These are phyloP conservation scores for Trachelipus rathkii DNA, from an alignment of 1,140 invertebrate species.

Conservation along the genomic window DNA sequence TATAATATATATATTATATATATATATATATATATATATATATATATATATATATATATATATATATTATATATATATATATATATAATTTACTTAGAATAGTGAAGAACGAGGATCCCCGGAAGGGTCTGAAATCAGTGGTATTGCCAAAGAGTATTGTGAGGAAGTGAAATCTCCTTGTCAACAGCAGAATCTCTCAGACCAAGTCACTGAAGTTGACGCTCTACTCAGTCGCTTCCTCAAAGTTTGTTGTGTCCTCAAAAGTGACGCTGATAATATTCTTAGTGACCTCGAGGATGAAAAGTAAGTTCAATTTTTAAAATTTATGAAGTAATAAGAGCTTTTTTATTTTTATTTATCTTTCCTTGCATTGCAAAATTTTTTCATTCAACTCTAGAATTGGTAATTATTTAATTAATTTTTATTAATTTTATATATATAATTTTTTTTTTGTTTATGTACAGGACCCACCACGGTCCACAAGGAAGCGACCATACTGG, in stretches of 20 bases:
- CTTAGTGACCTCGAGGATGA: slow-evolving; percentile 39
- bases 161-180: neutral
- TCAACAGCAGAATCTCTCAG: slow-evolving; percentile 2
- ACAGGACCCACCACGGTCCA: too few relatives aligned
- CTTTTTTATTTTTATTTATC: too few relatives aligned
- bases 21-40: neutral
- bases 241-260: slow-evolving; percentile 43
- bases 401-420: neutral
- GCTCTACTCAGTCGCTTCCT: slow-evolving; percentile 40
- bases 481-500: too few relatives aligned
- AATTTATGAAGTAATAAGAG: neutral
- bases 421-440: neutral
- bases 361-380: too few relatives aligned
- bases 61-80: neutral
- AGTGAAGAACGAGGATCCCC: slow-evolving; percentile 39
- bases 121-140: slow-evolving; percentile 35
- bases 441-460: too few relatives aligned
- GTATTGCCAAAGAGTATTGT: neutral
- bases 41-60: neutral
- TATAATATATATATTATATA: neutral
- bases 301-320: slow-evolving; percentile 23
- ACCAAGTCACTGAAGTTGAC: slow-evolving; percentile 41
- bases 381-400: too few relatives aligned
- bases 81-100: neutral
- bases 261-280: slow-evolving; percentile 39